A percentile compares a stretch with the other conserved stretches of the same genome.
phyloP scores from a whole-genome alignment of 2,797 vertebrate species.

The Rhodeus uyekii region DNA sequence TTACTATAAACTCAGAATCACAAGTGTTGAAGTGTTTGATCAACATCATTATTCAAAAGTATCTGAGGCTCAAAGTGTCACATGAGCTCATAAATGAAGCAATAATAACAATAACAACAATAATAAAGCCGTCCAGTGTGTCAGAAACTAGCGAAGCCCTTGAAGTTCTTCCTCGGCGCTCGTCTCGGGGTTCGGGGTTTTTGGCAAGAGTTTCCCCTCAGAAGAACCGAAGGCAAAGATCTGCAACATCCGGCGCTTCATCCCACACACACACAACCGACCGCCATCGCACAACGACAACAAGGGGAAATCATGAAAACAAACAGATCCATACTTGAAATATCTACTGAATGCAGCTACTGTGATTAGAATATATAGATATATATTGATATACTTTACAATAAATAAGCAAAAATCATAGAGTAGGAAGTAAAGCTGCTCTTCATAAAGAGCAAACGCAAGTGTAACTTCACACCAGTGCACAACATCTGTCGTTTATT shows the following conservation, averaged over 20 bases:
- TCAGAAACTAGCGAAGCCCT: conserved; percentile 76
- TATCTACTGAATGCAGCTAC: conserved; percentile 51
- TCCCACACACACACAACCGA: too few species aligned
- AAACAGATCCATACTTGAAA: conserved; percentile 58
- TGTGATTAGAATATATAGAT: conserved; percentile 47
- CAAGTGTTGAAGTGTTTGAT: conserved; percentile 75
- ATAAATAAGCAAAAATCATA: conserved; percentile 68
- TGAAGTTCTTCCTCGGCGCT: conserved; percentile 74
- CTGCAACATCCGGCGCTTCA: too few species aligned
- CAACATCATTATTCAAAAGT: conserved; percentile 69
- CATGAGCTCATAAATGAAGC: conserved; percentile 46
- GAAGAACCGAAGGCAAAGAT: too few species aligned
- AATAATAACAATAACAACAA: conserved; percentile 50
- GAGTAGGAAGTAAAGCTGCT: conserved; percentile 65
- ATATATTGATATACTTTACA: conserved; percentile 38
- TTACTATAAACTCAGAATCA: conserved; percentile 79
- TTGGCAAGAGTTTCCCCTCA: conserved; percentile 70
- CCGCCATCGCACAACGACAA: too few species aligned
- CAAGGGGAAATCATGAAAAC: conserved; percentile 62
- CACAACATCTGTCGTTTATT: not conserved
- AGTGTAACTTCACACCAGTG: conserved; percentile 53
- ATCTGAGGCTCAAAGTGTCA: conserved; percentile 59
- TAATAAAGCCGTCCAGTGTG: conserved; percentile 63
- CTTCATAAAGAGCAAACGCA: conserved; percentile 63
- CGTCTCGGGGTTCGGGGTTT: too few species aligned